Evolutionary conservation across 2,113 vertebrate species (phyloP).

Genomic region (Garra rufa): DNA sequence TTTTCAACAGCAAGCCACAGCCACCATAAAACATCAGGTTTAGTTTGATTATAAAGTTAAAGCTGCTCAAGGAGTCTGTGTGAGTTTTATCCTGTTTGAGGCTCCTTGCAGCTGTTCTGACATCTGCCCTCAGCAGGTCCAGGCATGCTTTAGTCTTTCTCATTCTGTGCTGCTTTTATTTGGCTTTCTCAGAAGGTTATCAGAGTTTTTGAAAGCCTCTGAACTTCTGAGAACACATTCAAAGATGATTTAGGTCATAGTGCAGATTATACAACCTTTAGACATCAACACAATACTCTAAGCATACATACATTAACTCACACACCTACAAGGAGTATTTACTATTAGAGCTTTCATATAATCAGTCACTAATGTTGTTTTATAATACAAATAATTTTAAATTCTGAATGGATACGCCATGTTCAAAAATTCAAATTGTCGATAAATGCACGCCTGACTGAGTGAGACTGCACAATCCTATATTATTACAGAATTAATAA

Average conservation of each 20-base stretch:
- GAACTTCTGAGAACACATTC: conserved; percentile 4
- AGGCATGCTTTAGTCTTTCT: background rate
- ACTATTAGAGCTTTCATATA: background rate
- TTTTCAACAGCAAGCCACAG: background rate
- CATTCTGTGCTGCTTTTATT: conserved; percentile 20
- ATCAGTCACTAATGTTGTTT: background rate
- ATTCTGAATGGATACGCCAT: background rate
- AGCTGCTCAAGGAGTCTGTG: background rate
- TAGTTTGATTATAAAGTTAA: background rate
- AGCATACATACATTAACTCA: background rate
- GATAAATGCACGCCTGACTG: background rate
- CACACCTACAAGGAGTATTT: background rate
- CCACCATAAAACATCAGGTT: background rate
- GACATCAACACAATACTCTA: background rate
- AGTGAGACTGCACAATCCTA: background rate
- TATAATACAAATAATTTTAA: background rate
- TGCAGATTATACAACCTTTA: background rate
- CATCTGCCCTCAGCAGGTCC: conserved; percentile 25
- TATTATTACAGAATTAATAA: background rate
- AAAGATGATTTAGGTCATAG: conserved; percentile 6
- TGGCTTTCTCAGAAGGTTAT: conserved; percentile 5
- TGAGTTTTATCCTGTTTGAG: background rate
- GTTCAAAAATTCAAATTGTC: background rate
- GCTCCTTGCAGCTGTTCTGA: conserved; percentile 29
- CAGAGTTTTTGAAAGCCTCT: background rate